Evolutionary conservation across 2,113 vertebrate genomes (phyloP).

Genomic region (rabbit (Oryctolagus cuniculus)): DNA sequence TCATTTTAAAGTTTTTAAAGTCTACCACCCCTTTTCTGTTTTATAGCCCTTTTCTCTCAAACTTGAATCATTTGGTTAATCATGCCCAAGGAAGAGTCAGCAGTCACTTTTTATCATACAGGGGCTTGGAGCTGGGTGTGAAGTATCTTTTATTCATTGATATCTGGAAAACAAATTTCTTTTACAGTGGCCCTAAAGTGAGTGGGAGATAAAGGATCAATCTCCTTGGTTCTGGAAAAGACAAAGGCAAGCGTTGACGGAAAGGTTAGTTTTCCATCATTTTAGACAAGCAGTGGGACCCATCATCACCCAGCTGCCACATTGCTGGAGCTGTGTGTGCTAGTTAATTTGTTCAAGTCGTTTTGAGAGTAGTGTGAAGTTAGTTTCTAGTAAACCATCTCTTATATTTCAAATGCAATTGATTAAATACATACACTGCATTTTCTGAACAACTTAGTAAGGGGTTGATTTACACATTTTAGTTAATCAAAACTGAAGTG

Average conservation of each 20-base stretch:
- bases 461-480: background rate
- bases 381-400: background rate
- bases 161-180: background rate
- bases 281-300: background rate
- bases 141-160: background rate
- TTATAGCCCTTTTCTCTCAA: background rate
- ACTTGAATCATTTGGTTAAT: background rate
- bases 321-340: background rate
- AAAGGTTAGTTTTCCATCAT: conserved; percentile 50
- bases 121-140: background rate
- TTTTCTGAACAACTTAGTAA: background rate
- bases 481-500: background rate
- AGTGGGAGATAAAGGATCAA: background rate
- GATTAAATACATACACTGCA: background rate
- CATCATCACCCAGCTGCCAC: background rate
- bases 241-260: background rate
- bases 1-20: background rate
- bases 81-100: background rate
- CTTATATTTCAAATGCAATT: background rate
- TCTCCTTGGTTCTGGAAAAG: background rate
- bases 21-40: background rate
- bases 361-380: background rate
- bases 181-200: conserved; percentile 46
- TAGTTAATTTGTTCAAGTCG: background rate
- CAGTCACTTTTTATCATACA: background rate